A percentile compares a stretch with the other conserved stretches of the same genome.
Conservation (phyloP, 2,797 vertebrate species). For the Alectoris magna region DNA sequence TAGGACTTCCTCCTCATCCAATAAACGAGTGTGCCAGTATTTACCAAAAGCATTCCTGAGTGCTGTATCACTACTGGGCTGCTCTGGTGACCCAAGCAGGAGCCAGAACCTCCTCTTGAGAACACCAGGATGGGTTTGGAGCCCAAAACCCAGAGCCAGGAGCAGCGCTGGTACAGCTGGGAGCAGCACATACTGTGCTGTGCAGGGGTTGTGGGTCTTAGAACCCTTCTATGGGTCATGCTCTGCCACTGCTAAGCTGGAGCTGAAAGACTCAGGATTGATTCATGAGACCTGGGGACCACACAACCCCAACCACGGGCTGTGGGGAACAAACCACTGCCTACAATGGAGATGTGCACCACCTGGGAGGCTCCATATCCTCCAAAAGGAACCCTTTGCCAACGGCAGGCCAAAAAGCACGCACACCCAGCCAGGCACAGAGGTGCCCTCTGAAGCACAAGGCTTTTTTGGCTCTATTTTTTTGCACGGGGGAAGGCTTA, state of each 20-base stretch:
- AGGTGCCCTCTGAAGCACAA: background rate
- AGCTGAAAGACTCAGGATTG: background rate
- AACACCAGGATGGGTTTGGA: background rate
- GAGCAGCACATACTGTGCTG: accelerated
- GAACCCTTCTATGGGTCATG: background rate
- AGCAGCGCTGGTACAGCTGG: accelerated
- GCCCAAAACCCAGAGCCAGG: accelerated
- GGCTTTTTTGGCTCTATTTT: background rate
- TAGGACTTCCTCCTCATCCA: background rate
- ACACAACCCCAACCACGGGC: background rate
- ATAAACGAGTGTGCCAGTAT: background rate
- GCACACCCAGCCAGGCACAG: accelerated
- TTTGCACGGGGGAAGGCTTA: accelerated
- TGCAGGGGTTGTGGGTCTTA: accelerated
- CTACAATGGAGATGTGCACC: accelerated
- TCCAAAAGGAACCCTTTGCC: too few relatives aligned
- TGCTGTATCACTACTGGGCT: accelerated
- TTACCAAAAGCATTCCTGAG: background rate
- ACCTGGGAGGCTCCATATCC: accelerated
- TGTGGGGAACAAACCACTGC: accelerated
- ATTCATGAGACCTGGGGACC: background rate
- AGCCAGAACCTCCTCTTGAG: background rate
- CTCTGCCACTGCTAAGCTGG: background rate
- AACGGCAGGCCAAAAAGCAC: accelerated
- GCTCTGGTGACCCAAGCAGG: background rate